phyloP scores from a whole-genome alignment of 2,888 invertebrate genomes.

The Microctonus hyperodae region DNA sequence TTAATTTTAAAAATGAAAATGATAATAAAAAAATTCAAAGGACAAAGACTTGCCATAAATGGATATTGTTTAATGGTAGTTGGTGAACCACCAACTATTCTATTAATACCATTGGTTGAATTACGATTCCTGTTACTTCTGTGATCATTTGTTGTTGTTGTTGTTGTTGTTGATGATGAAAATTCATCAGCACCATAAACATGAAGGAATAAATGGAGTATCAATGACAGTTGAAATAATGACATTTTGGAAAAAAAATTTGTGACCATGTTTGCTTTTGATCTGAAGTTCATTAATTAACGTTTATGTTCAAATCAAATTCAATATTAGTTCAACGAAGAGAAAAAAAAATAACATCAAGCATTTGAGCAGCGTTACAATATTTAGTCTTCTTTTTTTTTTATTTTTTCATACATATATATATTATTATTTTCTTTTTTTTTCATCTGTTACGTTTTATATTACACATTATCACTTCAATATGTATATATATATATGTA shows the following conservation, averaged over 20 bases:
- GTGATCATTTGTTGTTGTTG: neutral
- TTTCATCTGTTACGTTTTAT: constrained; percentile 5
- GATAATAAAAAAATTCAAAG: constrained; percentile 19
- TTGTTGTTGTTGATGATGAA: neutral
- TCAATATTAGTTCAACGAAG: neutral
- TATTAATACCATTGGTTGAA: constrained; percentile 30
- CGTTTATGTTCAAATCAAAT: neutral
- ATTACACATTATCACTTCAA: constrained; percentile 3
- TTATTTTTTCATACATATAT: constrained; percentile 30
- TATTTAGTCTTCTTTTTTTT: constrained; percentile 1
- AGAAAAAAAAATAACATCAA: constrained; percentile 6
- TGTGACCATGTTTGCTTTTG: neutral
- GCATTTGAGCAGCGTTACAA: constrained; percentile 6
- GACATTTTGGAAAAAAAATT: constrained; percentile 7
- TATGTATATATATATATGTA: constrained; percentile 23
- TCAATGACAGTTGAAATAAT: constrained; percentile 26
- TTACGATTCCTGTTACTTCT: constrained; percentile 2
- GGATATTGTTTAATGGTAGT: constrained; percentile 47
- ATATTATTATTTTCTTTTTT: constrained; percentile 23
- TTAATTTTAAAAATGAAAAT: too few relatives aligned
- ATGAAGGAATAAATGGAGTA: constrained; percentile 30
- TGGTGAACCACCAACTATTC: constrained; percentile 49
- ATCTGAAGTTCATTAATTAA: neutral
- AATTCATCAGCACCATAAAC: constrained; percentile 11
- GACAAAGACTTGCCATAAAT: constrained; percentile 42